These are phyloP conservation scores for Atractosteus spatula DNA, from an alignment of 2,113 vertebrate genomes.

Conservation along the genomic window DNA sequence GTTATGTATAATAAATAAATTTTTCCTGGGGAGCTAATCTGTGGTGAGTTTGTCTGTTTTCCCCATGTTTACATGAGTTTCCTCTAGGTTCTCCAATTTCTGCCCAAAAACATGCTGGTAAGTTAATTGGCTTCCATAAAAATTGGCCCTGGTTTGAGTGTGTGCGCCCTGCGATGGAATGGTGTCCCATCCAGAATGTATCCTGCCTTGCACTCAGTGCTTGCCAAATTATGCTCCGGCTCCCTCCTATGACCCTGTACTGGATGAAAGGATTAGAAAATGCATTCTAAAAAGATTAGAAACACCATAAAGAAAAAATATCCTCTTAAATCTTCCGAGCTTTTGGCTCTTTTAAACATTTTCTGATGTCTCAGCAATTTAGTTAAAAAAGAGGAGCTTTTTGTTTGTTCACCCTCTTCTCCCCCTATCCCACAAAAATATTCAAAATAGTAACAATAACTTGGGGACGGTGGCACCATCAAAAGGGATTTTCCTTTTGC, in stretches of 20 bases:
- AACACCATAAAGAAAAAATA: constrained; percentile 41
- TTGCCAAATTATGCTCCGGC: too few relatives aligned
- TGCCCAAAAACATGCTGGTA: too few relatives aligned
- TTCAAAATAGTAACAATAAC: background rate
- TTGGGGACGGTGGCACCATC: constrained; percentile 1
- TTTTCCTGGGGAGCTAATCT: background rate
- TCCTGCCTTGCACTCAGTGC: too few relatives aligned
- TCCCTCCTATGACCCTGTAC: too few relatives aligned
- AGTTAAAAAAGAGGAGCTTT: background rate
- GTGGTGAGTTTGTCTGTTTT: too few relatives aligned
- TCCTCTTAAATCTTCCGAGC: constrained; percentile 3
- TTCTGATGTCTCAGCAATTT: constrained; percentile 1
- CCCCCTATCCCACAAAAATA: background rate
- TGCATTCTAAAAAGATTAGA: constrained; percentile 23
- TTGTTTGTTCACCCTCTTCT: constrained; percentile 2
- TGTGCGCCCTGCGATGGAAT: too few relatives aligned
- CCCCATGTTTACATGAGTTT: too few relatives aligned
- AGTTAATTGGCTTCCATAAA: too few relatives aligned
- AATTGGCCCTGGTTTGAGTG: too few relatives aligned
- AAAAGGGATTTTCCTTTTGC: constrained; percentile 42
- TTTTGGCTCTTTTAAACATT: constrained; percentile 25
- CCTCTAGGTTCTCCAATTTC: too few relatives aligned
- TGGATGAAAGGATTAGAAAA: too few relatives aligned
- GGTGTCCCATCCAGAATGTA: too few relatives aligned
- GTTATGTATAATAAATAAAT: constrained; percentile 41